Percentiles rank a stretch among this genome's conserved stretches.
Evolutionary conservation across 2,888 invertebrate species (phyloP).

Genomic region (Agrenia bidenticulata): DNA sequence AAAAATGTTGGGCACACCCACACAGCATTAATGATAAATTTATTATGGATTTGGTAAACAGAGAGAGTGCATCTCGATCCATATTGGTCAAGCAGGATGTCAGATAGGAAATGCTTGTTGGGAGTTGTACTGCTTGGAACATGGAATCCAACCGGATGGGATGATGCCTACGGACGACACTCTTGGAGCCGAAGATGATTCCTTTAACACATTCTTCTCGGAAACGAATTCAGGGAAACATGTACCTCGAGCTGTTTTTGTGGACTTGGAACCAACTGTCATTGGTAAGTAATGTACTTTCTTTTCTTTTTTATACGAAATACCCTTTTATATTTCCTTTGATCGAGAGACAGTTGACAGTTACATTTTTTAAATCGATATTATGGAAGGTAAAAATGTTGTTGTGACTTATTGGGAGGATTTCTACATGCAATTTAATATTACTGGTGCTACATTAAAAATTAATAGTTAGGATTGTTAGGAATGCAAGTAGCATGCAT

Average conservation of each 20-base stretch:
- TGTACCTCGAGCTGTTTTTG: constrained; percentile 90
- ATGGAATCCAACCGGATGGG: constrained; percentile 62
- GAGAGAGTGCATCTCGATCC: constrained; percentile 85
- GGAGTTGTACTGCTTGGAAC: constrained; percentile 81
- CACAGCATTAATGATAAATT: no score
- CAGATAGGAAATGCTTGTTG: constrained; percentile 83
- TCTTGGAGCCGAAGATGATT: constrained; percentile 71
- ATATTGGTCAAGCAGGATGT: constrained; percentile 72
- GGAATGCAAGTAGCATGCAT: no score
- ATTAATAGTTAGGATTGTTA: no score
- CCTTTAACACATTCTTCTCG: constrained; percentile 91
- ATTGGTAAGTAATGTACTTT: constrained; percentile 63
- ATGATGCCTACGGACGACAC: constrained; percentile 46
- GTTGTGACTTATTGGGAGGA: no score
- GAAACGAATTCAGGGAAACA: constrained; percentile 96
- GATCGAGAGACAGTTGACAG: no score
- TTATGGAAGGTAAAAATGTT: no score
- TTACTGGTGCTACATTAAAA: no score
- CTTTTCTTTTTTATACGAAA: no score
- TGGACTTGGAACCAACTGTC: constrained; percentile 94
- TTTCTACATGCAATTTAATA: no score
- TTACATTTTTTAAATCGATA: no score
- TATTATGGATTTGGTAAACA: constrained; percentile 13
- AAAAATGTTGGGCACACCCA: no score
- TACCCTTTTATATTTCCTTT: no score